These are phyloP conservation scores for Hylia prasina DNA, from an alignment of 2,113 vertebrate genomes.

Conservation along the genomic window DNA sequence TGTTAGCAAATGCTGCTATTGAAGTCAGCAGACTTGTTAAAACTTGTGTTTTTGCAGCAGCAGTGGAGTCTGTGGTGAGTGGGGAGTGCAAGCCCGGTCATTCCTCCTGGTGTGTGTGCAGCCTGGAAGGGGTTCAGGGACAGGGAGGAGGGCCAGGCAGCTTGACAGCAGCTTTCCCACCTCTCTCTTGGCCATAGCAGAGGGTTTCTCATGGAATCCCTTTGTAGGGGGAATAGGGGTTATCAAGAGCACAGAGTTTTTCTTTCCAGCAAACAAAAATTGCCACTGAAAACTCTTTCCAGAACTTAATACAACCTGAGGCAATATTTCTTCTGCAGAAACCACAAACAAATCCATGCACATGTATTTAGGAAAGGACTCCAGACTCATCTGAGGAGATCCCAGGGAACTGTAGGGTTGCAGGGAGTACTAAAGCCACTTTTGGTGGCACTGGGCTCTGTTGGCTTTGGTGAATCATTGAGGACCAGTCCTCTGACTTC, in stretches of 20 bases:
- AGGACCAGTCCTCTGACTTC: not conserved
- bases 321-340: not conserved
- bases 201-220: not conserved
- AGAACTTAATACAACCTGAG: not conserved
- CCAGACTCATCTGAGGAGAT: not conserved
- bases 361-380: not conserved
- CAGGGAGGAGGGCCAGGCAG: not conserved
- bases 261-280: not conserved
- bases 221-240: not conserved
- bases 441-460: not conserved
- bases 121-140: not conserved
- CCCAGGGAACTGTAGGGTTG: not conserved
- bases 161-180: not conserved
- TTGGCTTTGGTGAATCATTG: not conserved
- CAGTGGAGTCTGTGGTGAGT: not conserved
- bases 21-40: slow-evolving; percentile 56
- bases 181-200: not conserved
- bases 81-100: not conserved
- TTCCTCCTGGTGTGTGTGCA: not conserved
- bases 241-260: not conserved
- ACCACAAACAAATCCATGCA: not conserved
- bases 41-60: slow-evolving; percentile 21
- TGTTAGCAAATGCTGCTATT: slow-evolving; percentile 32
- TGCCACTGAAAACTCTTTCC: not conserved
- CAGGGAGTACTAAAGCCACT: not conserved